These are phyloP conservation scores for Percina caprodes DNA, from an alignment of 2,113 vertebrate species.

Conservation along the genomic window DNA sequence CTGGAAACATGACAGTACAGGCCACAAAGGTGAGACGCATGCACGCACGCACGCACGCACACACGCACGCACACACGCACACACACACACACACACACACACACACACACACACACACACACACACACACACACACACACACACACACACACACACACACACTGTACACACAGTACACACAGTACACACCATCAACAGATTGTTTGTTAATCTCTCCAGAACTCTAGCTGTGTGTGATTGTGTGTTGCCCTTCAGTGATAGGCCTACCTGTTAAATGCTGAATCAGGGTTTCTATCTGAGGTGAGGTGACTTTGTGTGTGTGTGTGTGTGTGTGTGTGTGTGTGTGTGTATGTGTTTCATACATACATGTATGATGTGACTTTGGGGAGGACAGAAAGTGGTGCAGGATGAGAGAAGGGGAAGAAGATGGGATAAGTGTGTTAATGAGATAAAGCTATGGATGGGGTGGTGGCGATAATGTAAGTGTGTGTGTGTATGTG, in stretches of 20 bases:
- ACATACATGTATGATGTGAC: conserved; percentile 28
- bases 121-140: conserved; percentile 4
- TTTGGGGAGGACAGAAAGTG: conserved; percentile 42
- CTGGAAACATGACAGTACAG: conserved; percentile 82
- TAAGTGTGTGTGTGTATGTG: background rate
- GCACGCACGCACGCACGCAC: conserved; percentile 36
- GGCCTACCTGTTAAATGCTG: conserved; percentile 38
- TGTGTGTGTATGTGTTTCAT: conserved; percentile 11
- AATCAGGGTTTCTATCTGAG: conserved; percentile 38
- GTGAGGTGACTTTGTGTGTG: background rate
- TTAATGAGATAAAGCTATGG: background rate
- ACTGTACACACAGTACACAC: rapidly evolving
- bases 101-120: background rate
- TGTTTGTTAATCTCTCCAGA: conserved; percentile 15
- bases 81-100: background rate
- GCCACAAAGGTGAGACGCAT: conserved; percentile 80
- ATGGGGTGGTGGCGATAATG: no score
- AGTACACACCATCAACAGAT: conserved; percentile 16
- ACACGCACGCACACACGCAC: conserved; percentile 23
- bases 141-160: background rate
- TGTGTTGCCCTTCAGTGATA: conserved; percentile 33
- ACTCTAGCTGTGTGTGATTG: background rate
- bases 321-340: conserved; percentile 5
- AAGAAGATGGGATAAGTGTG: background rate
- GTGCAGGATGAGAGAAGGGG: conserved; percentile 43